These are phyloP conservation scores for Leptopilina syphax DNA, from an alignment of 2,888 invertebrate species.

Conservation along the genomic window DNA sequence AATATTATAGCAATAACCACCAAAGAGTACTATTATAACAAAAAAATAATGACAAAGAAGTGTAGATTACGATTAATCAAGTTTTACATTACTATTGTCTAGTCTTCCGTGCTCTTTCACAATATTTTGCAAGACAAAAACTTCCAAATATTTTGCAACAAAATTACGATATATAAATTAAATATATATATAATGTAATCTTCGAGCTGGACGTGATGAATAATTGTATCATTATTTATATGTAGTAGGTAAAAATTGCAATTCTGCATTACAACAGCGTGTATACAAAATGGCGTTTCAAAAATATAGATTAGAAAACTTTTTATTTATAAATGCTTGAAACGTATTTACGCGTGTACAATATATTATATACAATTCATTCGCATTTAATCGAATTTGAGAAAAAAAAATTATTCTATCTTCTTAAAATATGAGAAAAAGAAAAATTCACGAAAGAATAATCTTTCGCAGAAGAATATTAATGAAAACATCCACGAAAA, in stretches of 20 bases:
- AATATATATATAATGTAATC: background rate
- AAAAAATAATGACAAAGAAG: background rate
- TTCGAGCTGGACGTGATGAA: background rate
- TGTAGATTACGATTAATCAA: conserved; percentile 3
- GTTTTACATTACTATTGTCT: conserved; percentile 2
- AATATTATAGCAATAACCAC: background rate
- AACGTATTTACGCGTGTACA: background rate
- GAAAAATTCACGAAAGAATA: background rate
- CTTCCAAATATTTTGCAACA: conserved; percentile 22
- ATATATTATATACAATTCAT: conserved; percentile 9
- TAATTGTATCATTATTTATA: conserved; percentile 10
- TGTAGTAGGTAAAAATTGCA: conserved; percentile 11
- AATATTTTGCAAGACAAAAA: background rate
- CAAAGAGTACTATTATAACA: conserved; percentile 18
- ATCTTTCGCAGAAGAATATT: background rate
- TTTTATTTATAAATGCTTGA: conserved; percentile 29
- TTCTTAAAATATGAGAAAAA: background rate
- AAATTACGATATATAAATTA: background rate
- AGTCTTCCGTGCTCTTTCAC: conserved; percentile 24
- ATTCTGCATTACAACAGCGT: conserved; percentile 1
- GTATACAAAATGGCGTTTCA: conserved; percentile 25
- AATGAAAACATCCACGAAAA: conserved; percentile 4
- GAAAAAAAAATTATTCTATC: conserved; percentile 10
- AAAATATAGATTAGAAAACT: conserved; percentile 23
- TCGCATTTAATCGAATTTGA: conserved; percentile 22